A percentile compares a stretch with the other conserved stretches of the same genome.
phyloP scores from a whole-genome alignment of 2,888 invertebrate genomes.

The Blastobasis adustella region DNA sequence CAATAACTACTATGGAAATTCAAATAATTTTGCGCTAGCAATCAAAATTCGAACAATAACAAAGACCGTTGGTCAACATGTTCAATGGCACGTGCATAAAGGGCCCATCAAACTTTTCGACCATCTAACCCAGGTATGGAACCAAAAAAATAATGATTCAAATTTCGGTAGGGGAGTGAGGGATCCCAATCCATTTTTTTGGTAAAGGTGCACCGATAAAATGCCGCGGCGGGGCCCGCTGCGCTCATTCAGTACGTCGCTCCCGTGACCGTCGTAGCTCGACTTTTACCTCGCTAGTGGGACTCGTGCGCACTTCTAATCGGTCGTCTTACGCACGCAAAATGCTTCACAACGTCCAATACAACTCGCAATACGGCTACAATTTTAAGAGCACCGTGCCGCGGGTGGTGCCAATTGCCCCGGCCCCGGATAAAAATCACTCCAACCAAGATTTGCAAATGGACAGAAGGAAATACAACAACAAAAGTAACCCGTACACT shows the following conservation, averaged over 20 bases:
- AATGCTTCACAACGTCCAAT: conserved; percentile 43
- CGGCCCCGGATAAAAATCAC: conserved; percentile 61
- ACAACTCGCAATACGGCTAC: conserved; percentile 15
- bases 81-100: conserved; percentile 63
- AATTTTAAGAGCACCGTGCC: conserved; percentile 26
- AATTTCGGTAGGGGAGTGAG: conserved; percentile 48
- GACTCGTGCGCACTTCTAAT: conserved; percentile 21
- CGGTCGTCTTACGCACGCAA: conserved; percentile 3
- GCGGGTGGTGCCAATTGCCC: conserved; percentile 68
- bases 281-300: conserved; percentile 10
- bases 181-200: conserved; percentile 59
- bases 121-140: conserved; percentile 52
- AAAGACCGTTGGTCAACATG: conserved; percentile 34
- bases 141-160: conserved; percentile 45
- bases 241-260: conserved; percentile 53
- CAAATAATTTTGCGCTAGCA: conserved; percentile 8
- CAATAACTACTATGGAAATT: no score
- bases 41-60: conserved; percentile 9
- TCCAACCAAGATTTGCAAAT: conserved; percentile 38
- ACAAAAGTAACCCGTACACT: conserved; percentile 67
- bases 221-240: conserved; percentile 35
- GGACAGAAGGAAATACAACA: conserved; percentile 79
- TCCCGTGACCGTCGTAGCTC: conserved; percentile 30
- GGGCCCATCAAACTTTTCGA: conserved; percentile 29
- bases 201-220: conserved; percentile 52